These are phyloP conservation scores for Priocnemis perturbator DNA, from an alignment of 2,888 invertebrate genomes.

Conservation along the genomic window DNA sequence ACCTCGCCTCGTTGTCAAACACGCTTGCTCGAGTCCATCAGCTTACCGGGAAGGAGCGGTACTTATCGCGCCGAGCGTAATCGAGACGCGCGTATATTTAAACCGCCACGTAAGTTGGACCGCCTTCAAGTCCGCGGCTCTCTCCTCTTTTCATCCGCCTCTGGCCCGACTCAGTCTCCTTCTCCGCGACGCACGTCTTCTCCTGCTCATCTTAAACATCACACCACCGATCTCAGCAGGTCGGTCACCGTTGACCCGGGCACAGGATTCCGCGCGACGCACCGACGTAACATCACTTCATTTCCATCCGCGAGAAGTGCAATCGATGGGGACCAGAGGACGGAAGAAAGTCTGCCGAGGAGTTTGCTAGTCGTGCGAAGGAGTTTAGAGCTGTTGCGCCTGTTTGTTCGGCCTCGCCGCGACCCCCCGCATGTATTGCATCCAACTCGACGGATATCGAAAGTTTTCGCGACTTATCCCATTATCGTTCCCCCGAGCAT, in stretches of 20 bases:
- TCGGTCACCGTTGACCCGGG: too few relatives aligned
- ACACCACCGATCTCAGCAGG: too few relatives aligned
- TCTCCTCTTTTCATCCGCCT: neutral
- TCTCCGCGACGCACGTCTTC: neutral
- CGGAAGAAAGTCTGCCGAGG: too few relatives aligned
- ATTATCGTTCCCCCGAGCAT: constrained; percentile 44
- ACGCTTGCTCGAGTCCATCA: constrained; percentile 17
- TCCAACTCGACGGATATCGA: constrained; percentile 49
- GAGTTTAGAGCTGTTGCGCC: constrained; percentile 5
- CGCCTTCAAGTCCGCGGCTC: constrained; percentile 45
- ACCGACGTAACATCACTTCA: too few relatives aligned
- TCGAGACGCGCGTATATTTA: constrained; percentile 58
- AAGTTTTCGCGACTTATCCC: constrained; percentile 59
- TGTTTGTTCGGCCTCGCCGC: constrained; percentile 20
- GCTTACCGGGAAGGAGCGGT: constrained; percentile 32
- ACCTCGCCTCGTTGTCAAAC: constrained; percentile 12
- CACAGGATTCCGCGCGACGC: too few relatives aligned
- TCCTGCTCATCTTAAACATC: constrained; percentile 12
- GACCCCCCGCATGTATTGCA: constrained; percentile 34
- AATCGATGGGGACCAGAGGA: neutral
- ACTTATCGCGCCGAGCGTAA: constrained; percentile 43
- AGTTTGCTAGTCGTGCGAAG: constrained; percentile 1
- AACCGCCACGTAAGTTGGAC: constrained; percentile 55
- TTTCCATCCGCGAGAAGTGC: too few relatives aligned
- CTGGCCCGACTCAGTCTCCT: neutral